Evolutionary conservation across 2,113 vertebrate genomes (phyloP).

Genomic region (Synchiropus splendidus): DNA sequence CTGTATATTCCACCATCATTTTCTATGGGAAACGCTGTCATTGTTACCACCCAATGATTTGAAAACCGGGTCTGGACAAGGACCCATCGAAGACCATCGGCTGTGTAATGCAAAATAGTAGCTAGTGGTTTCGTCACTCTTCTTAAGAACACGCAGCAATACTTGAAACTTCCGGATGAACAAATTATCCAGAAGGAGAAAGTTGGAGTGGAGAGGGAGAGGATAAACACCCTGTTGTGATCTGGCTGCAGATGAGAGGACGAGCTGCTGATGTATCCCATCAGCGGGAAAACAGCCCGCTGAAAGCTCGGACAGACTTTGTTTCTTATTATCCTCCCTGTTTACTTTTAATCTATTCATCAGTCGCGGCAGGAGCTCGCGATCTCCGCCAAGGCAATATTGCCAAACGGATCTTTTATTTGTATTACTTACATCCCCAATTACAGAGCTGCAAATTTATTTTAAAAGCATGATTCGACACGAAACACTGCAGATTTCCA

Average conservation of each 20-base stretch:
- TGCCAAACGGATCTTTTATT: neutral
- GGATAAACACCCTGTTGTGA: conserved; percentile 10
- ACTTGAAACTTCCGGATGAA: neutral
- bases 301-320: conserved; percentile 22
- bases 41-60: neutral
- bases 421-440: no score
- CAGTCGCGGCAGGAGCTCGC: neutral
- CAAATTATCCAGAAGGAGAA: neutral
- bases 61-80: neutral
- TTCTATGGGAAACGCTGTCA: neutral
- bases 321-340: conserved; percentile 2
- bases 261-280: conserved; percentile 28
- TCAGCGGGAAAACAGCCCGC: conserved; percentile 19
- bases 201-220: neutral
- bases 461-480: no score
- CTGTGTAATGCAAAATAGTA: no score
- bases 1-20: neutral
- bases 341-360: neutral
- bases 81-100: neutral
- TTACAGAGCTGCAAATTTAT: no score
- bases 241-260: conserved; percentile 46
- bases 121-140: neutral
- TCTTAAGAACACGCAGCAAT: neutral
- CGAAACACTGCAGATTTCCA: no score
- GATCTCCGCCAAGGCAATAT: neutral